phyloP scores from a whole-genome alignment of 2,797 vertebrate species.

The Geotrypetes seraphini region DNA sequence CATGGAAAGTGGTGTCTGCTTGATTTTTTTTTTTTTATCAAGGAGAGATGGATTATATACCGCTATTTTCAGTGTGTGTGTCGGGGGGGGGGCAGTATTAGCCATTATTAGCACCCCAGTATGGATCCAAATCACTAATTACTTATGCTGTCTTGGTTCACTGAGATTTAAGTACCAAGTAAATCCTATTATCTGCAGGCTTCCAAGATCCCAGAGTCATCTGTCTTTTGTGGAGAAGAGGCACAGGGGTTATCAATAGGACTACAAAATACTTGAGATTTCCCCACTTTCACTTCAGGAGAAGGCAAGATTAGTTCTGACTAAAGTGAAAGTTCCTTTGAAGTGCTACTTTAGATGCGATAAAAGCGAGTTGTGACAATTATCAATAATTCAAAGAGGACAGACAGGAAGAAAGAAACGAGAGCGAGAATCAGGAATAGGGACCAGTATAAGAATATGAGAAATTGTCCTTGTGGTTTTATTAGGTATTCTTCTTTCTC shows the following conservation, averaged over 20 bases:
- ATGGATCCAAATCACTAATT: conserved; percentile 90
- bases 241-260: conserved; percentile 76
- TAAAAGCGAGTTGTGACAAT: conserved; percentile 59
- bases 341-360: conserved; percentile 50
- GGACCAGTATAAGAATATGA: too few species aligned
- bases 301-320: conserved; percentile 53
- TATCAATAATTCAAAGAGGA: conserved; percentile 41
- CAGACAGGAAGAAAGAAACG: background rate
- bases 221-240: conserved; percentile 64
- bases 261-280: conserved; percentile 59
- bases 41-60: conserved; percentile 57
- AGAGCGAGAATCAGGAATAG: too few species aligned
- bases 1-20: conserved; percentile 35
- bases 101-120: conserved; percentile 86
- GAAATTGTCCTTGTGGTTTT: too few species aligned
- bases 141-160: conserved; percentile 89
- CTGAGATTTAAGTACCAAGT: conserved; percentile 94
- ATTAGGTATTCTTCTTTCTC: too few species aligned
- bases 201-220: conserved; percentile 76
- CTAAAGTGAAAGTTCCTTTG: conserved; percentile 51
- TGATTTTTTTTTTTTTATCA: conserved; percentile 58
- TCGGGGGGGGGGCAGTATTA: conserved; percentile 79
- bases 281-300: conserved; percentile 57
- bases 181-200: conserved; percentile 89
- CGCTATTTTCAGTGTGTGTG: conserved; percentile 57